Evolutionary conservation across 1,140 invertebrate genomes (phyloP).

Genomic region (Psilanteris sp.): DNA sequence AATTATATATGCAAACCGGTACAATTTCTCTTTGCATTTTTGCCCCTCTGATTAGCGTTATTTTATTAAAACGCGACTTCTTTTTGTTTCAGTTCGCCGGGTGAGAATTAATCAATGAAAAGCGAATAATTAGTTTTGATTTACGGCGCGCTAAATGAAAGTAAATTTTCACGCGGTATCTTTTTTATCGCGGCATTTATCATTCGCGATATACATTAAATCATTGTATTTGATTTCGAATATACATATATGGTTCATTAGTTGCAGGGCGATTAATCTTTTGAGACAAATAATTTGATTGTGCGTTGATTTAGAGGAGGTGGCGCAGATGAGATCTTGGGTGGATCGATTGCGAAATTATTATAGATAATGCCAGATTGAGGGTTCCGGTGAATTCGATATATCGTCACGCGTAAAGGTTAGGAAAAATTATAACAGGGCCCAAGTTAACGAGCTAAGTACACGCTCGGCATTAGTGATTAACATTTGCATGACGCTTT

Average conservation of each 20-base stretch:
- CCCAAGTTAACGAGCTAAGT: slow-evolving; percentile 40
- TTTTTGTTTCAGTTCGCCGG: slow-evolving; percentile 2
- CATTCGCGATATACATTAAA: slow-evolving; percentile 5
- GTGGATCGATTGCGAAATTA: too few relatives aligned
- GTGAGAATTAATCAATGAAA: slow-evolving; percentile 51
- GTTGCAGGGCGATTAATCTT: too few relatives aligned
- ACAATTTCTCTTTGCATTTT: slow-evolving; percentile 58
- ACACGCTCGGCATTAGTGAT: slow-evolving; percentile 51
- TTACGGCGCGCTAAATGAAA: slow-evolving; percentile 39
- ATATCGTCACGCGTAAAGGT: slow-evolving; percentile 27
- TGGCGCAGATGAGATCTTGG: too few relatives aligned
- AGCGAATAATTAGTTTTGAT: slow-evolving; percentile 55
- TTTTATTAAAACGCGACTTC: slow-evolving; percentile 30
- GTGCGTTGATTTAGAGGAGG: too few relatives aligned
- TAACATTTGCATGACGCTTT: slow-evolving; percentile 68
- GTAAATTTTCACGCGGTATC: slow-evolving; percentile 27
- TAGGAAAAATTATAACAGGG: slow-evolving; percentile 49
- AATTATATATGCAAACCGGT: slow-evolving; percentile 59
- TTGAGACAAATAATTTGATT: too few relatives aligned
- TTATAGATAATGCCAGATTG: slow-evolving; percentile 1
- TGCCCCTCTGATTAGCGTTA: slow-evolving; percentile 40
- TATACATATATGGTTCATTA: not conserved
- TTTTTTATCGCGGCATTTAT: not conserved
- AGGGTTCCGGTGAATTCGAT: slow-evolving; percentile 13
- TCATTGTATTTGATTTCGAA: not conserved